Conservation (phyloP, 2,113 vertebrate species). For the Trachemys scripta region DNA sequence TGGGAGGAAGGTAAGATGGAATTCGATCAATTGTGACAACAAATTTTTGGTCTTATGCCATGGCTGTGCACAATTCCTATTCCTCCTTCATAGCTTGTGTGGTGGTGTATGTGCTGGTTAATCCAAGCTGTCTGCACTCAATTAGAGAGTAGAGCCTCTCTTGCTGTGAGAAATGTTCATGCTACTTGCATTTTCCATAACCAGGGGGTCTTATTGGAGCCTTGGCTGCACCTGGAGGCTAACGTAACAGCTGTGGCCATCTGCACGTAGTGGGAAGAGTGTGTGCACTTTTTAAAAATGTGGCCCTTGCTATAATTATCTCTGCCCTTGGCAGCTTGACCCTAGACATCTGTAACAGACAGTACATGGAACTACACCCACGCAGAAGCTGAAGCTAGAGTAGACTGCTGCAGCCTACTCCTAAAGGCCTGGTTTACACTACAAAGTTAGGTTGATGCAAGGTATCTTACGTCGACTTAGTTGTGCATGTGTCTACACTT, state of each 20-base stretch:
- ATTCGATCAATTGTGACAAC: neutral
- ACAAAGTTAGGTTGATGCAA: neutral
- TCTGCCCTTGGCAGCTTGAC: neutral
- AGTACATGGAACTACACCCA: neutral
- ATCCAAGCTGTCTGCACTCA: neutral
- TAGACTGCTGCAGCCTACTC: neutral
- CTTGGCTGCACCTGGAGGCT: neutral
- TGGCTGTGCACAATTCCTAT: neutral
- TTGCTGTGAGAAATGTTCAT: neutral
- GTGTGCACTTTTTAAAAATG: neutral
- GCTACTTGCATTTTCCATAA: neutral
- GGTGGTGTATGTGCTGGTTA: neutral
- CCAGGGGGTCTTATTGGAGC: neutral
- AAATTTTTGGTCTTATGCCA: neutral
- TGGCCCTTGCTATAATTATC: neutral
- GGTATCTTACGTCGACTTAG: neutral
- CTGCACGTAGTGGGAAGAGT: neutral
- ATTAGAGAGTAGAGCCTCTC: neutral
- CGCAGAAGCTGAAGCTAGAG: neutral
- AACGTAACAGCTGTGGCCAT: too few relatives aligned
- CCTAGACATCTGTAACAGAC: neutral
- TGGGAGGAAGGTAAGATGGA: neutral
- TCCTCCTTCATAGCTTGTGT: neutral
- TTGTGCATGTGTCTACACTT: neutral
- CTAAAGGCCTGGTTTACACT: neutral